Conservation (phyloP, 2,113 vertebrate species). For the Stegostoma tigrinum region DNA sequence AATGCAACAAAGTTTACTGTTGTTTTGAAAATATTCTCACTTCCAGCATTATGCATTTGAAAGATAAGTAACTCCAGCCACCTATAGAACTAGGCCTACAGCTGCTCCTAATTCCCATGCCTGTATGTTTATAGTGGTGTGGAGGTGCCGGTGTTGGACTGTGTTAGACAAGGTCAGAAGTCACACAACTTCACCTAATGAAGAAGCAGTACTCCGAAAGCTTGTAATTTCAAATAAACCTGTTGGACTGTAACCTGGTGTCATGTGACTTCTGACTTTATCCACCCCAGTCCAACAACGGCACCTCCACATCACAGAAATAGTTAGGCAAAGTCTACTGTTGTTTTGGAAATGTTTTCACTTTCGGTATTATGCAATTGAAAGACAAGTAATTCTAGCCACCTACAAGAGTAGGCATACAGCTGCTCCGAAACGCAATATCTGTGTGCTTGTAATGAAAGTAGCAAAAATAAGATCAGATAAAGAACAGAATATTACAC, state of each 20-base stretch:
- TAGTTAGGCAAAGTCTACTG: background rate
- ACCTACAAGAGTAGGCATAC: background rate
- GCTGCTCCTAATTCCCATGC: too few relatives aligned
- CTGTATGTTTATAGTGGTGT: too few relatives aligned
- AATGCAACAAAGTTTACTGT: background rate
- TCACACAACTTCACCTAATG: too few relatives aligned
- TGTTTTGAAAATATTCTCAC: background rate
- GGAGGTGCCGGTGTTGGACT: too few relatives aligned
- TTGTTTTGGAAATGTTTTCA: background rate
- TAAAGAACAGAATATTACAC: background rate
- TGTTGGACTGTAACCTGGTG: too few relatives aligned
- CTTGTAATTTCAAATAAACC: too few relatives aligned
- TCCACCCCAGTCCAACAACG: too few relatives aligned
- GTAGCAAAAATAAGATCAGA: background rate
- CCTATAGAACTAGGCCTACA: too few relatives aligned
- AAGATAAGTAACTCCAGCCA: background rate
- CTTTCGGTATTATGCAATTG: background rate
- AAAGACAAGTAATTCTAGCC: background rate
- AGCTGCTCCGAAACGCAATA: too few relatives aligned
- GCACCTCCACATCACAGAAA: background rate
- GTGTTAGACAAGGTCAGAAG: too few relatives aligned
- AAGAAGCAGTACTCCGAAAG: too few relatives aligned
- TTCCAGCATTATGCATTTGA: background rate
- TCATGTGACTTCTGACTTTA: too few relatives aligned
- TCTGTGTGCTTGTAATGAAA: background rate